Evolutionary conservation across 2,113 vertebrate species (phyloP), one percentile per base, ranked within the genome.

Genomic region (Rana temporaria): DNA sequence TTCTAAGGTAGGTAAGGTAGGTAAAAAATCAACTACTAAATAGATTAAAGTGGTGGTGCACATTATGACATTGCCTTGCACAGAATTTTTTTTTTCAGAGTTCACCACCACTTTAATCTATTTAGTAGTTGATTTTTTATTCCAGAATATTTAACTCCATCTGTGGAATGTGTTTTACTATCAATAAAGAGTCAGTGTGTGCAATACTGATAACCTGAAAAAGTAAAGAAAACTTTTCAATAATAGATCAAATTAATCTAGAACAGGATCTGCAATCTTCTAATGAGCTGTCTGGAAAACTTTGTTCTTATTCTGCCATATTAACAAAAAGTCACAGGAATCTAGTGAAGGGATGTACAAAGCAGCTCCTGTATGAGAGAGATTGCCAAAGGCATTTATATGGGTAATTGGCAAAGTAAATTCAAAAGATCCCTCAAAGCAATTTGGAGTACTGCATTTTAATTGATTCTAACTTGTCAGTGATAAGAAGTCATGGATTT

Each of bases 331-430:
- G 6, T 55, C 74, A 15, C 15, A 57, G 48, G 26, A 60, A 79
- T 68, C 67, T 59, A 34, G 78, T 73, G 78, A 82, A 52, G 52
- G 0, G 64, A 68, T 5, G 4, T 3, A 66, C 63, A 82, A 72
- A 32, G 62, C 68, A 84, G 15, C 0, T 0, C 14, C 84, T 18
- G 52, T 76, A n/a, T 78, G 8, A 20, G 66, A 56, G 70, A 83
- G 11, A 68, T 57, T 81, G 63, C 26, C 52, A 32, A n/a, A 26
- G 74, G 66, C 63, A 53, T 48, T 75, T 30, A 34, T 16, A 32
- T 83, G 26, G 2, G 62, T 86, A 82, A 68, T 71, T 80, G 74
- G 24, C 32, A 80, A 68, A 71, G 3, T 85, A 69, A 72, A 85
- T 48, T 53, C 16, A 80, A 78, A 75, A 77, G 24, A 55, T 73